These are phyloP conservation scores for Oceanodroma leucorhoa DNA, from an alignment of 2,797 vertebrate species.

Conservation along the genomic window DNA sequence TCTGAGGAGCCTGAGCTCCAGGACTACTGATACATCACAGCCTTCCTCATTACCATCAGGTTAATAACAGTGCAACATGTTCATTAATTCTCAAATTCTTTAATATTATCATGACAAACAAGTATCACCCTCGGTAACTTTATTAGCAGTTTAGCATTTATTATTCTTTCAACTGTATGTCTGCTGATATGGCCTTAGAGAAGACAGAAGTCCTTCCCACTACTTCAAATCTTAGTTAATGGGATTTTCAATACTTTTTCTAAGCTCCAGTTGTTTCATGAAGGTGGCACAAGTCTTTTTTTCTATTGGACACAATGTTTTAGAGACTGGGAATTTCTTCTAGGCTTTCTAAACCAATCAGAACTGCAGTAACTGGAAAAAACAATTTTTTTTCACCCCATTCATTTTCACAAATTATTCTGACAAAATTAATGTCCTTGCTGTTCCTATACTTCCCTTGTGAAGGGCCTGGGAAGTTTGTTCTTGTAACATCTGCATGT, in stretches of 20 bases:
- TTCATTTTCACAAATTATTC: background rate
- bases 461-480: background rate
- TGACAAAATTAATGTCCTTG: background rate
- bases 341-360: background rate
- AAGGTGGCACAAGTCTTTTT: background rate
- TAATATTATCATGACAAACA: background rate
- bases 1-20: background rate
- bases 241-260: background rate
- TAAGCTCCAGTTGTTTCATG: background rate
- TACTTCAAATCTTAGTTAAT: background rate
- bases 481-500: background rate
- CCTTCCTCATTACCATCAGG: background rate
- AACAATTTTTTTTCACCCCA: background rate
- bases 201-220: background rate
- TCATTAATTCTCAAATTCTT: background rate
- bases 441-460: background rate
- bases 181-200: background rate
- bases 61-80: background rate
- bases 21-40: background rate
- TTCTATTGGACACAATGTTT: background rate
- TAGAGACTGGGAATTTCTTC: background rate
- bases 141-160: background rate
- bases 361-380: background rate
- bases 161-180: background rate
- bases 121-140: background rate